These are phyloP conservation scores for Hirtodrosophila histrioides DNA, from an alignment of 2,888 invertebrate species.

Conservation along the genomic window DNA sequence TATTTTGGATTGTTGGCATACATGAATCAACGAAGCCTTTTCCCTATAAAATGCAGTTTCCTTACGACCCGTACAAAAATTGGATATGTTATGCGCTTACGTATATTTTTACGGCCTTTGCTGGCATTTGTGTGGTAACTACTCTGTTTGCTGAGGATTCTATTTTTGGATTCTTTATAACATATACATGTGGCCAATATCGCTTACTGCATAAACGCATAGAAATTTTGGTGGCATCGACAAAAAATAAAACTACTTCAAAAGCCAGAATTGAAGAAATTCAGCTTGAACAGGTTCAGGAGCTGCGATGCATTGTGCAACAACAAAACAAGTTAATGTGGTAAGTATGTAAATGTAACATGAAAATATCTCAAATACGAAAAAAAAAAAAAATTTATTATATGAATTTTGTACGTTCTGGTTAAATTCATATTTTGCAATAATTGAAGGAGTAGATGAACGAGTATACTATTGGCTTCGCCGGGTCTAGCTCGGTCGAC, in stretches of 20 bases:
- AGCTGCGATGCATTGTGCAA: conserved; percentile 67
- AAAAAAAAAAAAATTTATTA: no score
- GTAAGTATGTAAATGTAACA: conserved; percentile 52
- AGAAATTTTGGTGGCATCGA: conserved; percentile 49
- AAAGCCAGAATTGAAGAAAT: conserved; percentile 2
- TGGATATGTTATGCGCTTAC: conserved; percentile 77
- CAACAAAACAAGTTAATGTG: conserved; percentile 80
- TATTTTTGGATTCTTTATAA: conserved; percentile 83
- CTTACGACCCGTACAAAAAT: conserved; percentile 78
- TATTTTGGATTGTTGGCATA: conserved; percentile 53
- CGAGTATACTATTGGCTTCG: no score
- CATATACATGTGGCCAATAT: conserved; percentile 83
- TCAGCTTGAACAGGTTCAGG: conserved; percentile 49
- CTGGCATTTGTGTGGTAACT: conserved; percentile 83
- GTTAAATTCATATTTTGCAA: no score
- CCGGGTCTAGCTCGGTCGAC: no score
- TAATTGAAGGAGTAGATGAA: no score
- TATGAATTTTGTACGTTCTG: no score
- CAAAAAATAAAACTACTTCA: neutral
- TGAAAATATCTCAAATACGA: no score
- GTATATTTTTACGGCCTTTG: conserved; percentile 82
- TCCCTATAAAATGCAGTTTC: conserved; percentile 84
- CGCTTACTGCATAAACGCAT: conserved; percentile 80
- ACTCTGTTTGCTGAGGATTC: conserved; percentile 84
- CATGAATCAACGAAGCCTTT: conserved; percentile 76